phyloP scores from a whole-genome alignment of 2,888 invertebrate genomes.

The Periphyllus acericola region DNA sequence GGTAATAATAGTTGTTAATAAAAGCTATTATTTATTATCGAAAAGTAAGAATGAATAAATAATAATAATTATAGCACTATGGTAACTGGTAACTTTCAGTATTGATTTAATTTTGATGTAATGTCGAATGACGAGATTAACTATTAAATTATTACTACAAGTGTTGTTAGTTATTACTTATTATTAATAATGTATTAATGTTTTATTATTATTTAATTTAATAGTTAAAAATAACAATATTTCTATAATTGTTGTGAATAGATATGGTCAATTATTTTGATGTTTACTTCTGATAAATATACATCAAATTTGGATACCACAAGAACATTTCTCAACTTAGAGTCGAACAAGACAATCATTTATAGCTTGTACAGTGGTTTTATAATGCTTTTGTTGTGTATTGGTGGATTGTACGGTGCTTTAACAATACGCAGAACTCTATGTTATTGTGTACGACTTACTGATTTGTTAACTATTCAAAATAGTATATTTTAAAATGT shows the following conservation, averaged over 20 bases:
- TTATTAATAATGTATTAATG: too few relatives aligned
- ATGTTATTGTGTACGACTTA: constrained; percentile 39
- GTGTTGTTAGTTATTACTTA: too few relatives aligned
- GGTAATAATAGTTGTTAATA: too few relatives aligned
- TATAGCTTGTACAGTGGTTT: constrained; percentile 39
- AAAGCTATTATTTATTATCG: too few relatives aligned
- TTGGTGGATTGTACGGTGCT: constrained; percentile 43
- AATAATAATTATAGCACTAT: too few relatives aligned
- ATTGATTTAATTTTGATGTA: too few relatives aligned
- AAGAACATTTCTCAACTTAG: constrained; percentile 52
- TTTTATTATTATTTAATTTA: background rate
- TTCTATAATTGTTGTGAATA: background rate
- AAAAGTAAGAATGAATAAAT: too few relatives aligned
- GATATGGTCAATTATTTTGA: constrained; percentile 43
- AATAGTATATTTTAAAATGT: background rate
- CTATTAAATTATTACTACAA: too few relatives aligned
- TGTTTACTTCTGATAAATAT: constrained; percentile 49
- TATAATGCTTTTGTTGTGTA: constrained; percentile 36
- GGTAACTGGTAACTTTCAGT: too few relatives aligned
- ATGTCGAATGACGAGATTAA: too few relatives aligned
- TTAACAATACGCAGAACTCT: constrained; percentile 28
- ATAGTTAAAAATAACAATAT: background rate
- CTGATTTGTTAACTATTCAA: too few relatives aligned
- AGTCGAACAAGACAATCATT: constrained; percentile 39
- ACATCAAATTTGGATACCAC: constrained; percentile 45